phyloP scores from a whole-genome alignment of 2,113 vertebrate species.

The Megaceryle torquata region DNA sequence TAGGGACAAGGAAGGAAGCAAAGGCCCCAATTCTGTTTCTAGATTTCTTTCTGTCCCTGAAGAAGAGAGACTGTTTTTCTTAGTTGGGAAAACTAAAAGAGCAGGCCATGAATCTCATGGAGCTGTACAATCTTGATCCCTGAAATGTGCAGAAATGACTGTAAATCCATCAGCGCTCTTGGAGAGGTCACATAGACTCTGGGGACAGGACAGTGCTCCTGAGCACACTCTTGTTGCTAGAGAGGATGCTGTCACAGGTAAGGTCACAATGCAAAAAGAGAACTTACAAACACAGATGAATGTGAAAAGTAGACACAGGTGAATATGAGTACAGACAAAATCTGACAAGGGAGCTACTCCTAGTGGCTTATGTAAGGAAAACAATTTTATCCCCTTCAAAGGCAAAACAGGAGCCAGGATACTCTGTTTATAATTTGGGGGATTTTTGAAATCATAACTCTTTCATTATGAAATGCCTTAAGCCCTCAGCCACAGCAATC shows the following conservation, averaged over 20 bases:
- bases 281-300: neutral
- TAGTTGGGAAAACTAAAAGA: neutral
- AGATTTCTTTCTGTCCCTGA: neutral
- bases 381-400: slow-evolving; percentile 29
- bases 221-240: neutral
- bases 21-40: neutral
- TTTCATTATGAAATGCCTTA: slow-evolving; percentile 68
- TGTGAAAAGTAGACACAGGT: neutral
- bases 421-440: slow-evolving; percentile 64
- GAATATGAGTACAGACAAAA: neutral
- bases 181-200: neutral
- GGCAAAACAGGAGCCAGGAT: slow-evolving; percentile 32
- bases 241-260: neutral
- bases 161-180: neutral
- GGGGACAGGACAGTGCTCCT: neutral
- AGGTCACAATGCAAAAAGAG: neutral
- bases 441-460: slow-evolving; percentile 69
- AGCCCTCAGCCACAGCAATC: slow-evolving; percentile 60
- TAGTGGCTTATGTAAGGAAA: neutral
- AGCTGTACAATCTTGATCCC: neutral
- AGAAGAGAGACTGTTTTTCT: neutral
- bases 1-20: neutral
- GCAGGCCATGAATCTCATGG: too few relatives aligned
- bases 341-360: slow-evolving; percentile 54
- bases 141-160: neutral